Percentiles rank a stretch among this genome's conserved stretches.
These are phyloP conservation scores for Axis porcinus DNA, from an alignment of 2,113 vertebrate species.

Conservation along the genomic window DNA sequence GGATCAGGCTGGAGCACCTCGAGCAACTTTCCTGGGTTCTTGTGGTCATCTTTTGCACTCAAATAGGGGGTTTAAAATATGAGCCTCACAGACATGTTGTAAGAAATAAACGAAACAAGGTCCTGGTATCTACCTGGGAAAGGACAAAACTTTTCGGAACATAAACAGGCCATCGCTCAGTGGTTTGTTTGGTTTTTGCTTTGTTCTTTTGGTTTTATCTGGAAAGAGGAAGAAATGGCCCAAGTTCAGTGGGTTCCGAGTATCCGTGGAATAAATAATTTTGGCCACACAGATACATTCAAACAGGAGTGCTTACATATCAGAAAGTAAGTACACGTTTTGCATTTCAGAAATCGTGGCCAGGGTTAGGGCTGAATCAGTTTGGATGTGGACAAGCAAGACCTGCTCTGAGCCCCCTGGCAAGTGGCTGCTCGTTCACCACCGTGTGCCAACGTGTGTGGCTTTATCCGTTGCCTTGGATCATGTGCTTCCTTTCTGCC, in stretches of 20 bases:
- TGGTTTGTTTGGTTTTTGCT: neutral
- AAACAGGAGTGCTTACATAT: neutral
- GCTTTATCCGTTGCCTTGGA: neutral
- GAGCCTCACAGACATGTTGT: neutral
- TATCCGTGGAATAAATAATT: neutral
- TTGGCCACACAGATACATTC: neutral
- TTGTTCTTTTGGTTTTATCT: neutral
- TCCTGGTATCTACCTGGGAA: neutral
- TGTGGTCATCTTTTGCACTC: too few relatives aligned
- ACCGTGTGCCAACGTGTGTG: neutral
- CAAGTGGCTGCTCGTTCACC: accelerated
- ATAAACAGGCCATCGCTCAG: neutral
- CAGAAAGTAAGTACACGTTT: neutral
- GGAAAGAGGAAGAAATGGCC: neutral
- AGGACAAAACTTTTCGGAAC: neutral
- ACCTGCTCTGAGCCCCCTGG: neutral
- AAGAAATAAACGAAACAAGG: neutral
- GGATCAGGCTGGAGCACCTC: neutral
- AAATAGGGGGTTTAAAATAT: neutral
- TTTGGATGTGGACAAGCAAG: neutral
- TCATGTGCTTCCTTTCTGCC: neutral
- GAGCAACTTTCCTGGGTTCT: neutral
- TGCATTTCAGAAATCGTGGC: neutral
- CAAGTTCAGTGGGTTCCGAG: neutral
- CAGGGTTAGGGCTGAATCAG: neutral